Conservation (phyloP, 2,113 vertebrate species). For the Malurus alboscapulatus region DNA sequence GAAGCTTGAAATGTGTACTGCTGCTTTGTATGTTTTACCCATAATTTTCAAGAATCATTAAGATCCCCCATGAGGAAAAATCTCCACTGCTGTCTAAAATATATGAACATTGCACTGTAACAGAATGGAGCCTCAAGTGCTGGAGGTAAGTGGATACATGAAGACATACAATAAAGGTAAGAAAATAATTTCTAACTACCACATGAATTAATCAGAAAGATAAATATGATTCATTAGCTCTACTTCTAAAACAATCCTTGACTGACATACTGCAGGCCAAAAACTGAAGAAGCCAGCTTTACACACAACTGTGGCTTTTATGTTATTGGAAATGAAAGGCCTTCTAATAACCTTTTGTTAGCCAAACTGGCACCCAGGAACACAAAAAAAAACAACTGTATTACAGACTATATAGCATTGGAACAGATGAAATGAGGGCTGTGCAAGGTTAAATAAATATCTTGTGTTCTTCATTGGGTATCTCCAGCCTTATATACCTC, state of each 20-base stretch:
- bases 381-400: background rate
- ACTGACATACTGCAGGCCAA: background rate
- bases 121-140: conserved; percentile 26
- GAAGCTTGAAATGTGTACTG: background rate
- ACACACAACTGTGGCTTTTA: background rate
- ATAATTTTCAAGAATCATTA: conserved; percentile 4
- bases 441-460: conserved; percentile 11
- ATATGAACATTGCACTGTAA: background rate
- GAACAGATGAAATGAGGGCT: background rate
- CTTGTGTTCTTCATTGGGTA: background rate
- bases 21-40: background rate
- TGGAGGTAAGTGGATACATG: conserved; percentile 37
- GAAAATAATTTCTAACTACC: conserved; percentile 38
- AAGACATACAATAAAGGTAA: conserved; percentile 62
- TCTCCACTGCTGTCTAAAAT: conserved; percentile 11
- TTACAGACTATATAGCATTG: background rate
- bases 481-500: background rate
- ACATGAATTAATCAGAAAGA: conserved; percentile 30
- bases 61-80: background rate
- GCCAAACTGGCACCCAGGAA: background rate
- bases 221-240: conserved; percentile 17
- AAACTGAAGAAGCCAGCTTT: background rate
- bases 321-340: background rate
- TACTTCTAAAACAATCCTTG: conserved; percentile 12
- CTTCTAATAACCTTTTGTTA: conserved; percentile 4